Percentiles rank a stretch among this genome's conserved stretches.
These are phyloP conservation scores for Stegodyphus mimosarum DNA, from an alignment of 1,140 invertebrate species.

Conservation along the genomic window DNA sequence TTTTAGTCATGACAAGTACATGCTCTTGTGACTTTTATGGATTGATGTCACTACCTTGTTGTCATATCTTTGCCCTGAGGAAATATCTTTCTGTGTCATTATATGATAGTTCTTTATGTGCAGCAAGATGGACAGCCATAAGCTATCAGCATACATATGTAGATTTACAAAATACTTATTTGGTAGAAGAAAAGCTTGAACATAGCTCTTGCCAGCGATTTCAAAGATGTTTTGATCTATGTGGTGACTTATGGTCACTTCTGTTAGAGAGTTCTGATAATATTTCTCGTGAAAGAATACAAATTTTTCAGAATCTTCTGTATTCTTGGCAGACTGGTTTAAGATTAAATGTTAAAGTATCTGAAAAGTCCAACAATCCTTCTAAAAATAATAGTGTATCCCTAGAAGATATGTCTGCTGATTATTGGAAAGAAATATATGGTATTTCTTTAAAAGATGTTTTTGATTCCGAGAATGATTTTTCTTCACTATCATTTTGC, in stretches of 20 bases:
- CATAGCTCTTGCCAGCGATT: neutral
- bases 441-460: constrained; percentile 21
- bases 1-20: neutral
- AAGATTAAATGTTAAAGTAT: constrained; percentile 16
- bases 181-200: neutral
- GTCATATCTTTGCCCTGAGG: constrained; percentile 38
- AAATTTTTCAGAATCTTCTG: constrained; percentile 1
- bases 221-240: constrained; percentile 1
- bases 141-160: constrained; percentile 17
- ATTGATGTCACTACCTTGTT: constrained; percentile 21
- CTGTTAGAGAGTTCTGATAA: neutral
- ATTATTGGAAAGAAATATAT: constrained; percentile 37
- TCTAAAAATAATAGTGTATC: neutral
- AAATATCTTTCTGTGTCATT: constrained; percentile 13
- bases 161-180: neutral
- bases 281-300: constrained; percentile 17
- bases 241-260: neutral
- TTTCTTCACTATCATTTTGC: constrained; percentile 20
- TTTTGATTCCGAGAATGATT: constrained; percentile 26
- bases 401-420: neutral
- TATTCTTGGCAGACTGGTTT: constrained; percentile 1
- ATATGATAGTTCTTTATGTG: constrained; percentile 1
- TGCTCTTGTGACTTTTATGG: constrained; percentile 34
- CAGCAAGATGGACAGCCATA: neutral
- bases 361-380: neutral